Percentiles rank a stretch among this genome's conserved stretches.
These are phyloP conservation scores for Neoitamus cyanurus DNA, from an alignment of 2,888 invertebrate species.

Conservation along the genomic window DNA sequence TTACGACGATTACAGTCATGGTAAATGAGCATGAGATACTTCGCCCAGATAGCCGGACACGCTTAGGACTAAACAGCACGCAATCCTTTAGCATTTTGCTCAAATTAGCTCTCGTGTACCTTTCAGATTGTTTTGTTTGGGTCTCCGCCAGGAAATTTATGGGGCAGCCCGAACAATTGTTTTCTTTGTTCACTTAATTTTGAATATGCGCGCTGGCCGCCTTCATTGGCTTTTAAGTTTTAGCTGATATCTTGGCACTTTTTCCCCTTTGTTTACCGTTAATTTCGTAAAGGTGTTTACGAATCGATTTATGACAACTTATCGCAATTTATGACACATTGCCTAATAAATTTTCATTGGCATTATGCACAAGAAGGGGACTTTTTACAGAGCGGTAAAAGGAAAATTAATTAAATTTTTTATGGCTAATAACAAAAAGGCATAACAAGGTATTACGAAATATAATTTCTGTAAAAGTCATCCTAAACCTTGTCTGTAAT, in stretches of 20 bases:
- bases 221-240: background rate
- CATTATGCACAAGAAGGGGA: no score
- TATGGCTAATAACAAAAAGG: no score
- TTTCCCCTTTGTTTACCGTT: background rate
- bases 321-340: no score
- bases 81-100: background rate
- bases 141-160: background rate
- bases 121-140: background rate
- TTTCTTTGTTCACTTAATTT: background rate
- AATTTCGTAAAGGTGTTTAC: background rate
- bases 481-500: no score
- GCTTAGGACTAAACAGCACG: constrained; percentile 11
- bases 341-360: no score
- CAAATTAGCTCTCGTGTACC: background rate
- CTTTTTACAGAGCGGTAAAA: no score
- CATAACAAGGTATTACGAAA: no score
- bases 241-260: background rate
- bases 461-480: no score
- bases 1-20: constrained; percentile 21
- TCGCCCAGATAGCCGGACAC: background rate
- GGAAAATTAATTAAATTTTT: no score
- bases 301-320: background rate
- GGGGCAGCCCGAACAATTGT: background rate
- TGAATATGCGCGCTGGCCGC: background rate
- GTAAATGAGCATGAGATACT: constrained; percentile 34